A percentile compares a stretch with the other conserved stretches of the same genome.
These are phyloP conservation scores for Zapus hudsonius DNA, from an alignment of 2,113 vertebrate genomes.

Conservation along the genomic window DNA sequence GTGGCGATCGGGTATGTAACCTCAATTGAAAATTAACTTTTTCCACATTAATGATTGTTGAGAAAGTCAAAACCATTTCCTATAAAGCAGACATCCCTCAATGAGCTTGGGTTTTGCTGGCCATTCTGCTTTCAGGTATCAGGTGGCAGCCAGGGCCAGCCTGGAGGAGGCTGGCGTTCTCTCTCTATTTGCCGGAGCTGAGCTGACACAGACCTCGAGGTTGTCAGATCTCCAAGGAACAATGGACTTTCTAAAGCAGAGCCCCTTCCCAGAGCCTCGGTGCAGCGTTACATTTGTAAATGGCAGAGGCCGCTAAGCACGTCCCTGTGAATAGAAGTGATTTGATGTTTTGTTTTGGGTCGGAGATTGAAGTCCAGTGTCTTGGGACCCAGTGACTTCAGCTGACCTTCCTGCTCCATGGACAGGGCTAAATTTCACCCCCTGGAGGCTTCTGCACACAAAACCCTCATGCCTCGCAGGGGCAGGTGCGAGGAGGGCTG, in stretches of 20 bases:
- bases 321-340: slow-evolving; percentile 84
- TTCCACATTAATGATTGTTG: slow-evolving; percentile 39
- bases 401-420: slow-evolving; percentile 87
- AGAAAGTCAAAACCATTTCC: slow-evolving; percentile 72
- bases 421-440: slow-evolving; percentile 89
- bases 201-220: slow-evolving; percentile 77
- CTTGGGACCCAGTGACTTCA: slow-evolving; percentile 89
- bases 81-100: slow-evolving; percentile 56
- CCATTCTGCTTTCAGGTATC: slow-evolving; percentile 75
- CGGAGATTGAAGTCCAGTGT: slow-evolving; percentile 88
- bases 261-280: slow-evolving; percentile 70
- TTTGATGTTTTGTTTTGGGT: slow-evolving; percentile 87
- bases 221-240: slow-evolving; percentile 78
- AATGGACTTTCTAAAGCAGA: slow-evolving; percentile 80
- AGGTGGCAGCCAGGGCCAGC: slow-evolving; percentile 65
- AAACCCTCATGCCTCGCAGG: slow-evolving; percentile 86
- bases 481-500: slow-evolving; percentile 87
- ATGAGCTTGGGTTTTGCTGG: slow-evolving; percentile 68
- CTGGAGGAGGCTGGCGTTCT: slow-evolving; percentile 69
- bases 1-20: not conserved
- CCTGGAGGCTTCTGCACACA: slow-evolving; percentile 89
- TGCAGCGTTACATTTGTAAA: slow-evolving; percentile 81
- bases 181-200: slow-evolving; percentile 59
- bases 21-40: slow-evolving; percentile 54
- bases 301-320: slow-evolving; percentile 81